A percentile compares a stretch with the other conserved stretches of the same genome.
phyloP scores from a whole-genome alignment of 2,797 vertebrate species.

The Etheostoma nigrum region DNA sequence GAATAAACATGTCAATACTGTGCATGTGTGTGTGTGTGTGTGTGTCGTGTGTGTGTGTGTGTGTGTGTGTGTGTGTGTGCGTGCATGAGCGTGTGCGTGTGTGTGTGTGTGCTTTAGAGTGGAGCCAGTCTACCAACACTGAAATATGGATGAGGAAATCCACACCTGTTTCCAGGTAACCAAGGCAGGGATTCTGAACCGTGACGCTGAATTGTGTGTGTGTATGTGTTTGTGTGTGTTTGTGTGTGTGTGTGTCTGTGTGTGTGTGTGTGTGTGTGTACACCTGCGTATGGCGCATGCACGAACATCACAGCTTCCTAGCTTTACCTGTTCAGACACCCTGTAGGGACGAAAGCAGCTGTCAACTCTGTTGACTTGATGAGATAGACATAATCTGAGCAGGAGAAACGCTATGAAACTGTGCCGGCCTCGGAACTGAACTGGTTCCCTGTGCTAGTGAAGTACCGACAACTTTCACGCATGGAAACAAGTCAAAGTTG shows the following conservation, averaged over 20 bases:
- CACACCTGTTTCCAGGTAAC: constrained; percentile 90
- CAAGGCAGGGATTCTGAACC: constrained; percentile 79
- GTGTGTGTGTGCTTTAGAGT: constrained; percentile 48
- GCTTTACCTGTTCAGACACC: constrained; percentile 63
- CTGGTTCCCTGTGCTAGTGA: constrained; percentile 22
- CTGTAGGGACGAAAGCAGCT: constrained; percentile 55
- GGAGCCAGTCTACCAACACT: constrained; percentile 55
- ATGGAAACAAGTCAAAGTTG: constrained; percentile 60
- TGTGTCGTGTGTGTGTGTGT: constrained; percentile 19
- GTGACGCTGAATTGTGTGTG: constrained; percentile 64
- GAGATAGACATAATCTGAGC: constrained; percentile 38
- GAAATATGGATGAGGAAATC: constrained; percentile 88
- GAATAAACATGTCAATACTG: constrained; percentile 2
- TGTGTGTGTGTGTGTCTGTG: neutral
- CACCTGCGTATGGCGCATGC: constrained; percentile 40
- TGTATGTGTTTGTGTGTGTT: constrained; percentile 33
- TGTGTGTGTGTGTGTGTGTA: constrained; percentile 13
- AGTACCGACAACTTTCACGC: constrained; percentile 37
- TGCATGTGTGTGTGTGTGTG: constrained; percentile 1
- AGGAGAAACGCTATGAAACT: constrained; percentile 61
- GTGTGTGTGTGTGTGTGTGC: constrained; percentile 13
- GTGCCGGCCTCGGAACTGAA: constrained; percentile 38
- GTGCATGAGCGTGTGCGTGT: constrained; percentile 17
- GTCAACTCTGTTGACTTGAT: constrained; percentile 31
- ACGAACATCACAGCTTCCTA: constrained; percentile 54